Evolutionary conservation across 2,113 vertebrate species (phyloP).

Genomic region (Microcebus tavaratra): DNA sequence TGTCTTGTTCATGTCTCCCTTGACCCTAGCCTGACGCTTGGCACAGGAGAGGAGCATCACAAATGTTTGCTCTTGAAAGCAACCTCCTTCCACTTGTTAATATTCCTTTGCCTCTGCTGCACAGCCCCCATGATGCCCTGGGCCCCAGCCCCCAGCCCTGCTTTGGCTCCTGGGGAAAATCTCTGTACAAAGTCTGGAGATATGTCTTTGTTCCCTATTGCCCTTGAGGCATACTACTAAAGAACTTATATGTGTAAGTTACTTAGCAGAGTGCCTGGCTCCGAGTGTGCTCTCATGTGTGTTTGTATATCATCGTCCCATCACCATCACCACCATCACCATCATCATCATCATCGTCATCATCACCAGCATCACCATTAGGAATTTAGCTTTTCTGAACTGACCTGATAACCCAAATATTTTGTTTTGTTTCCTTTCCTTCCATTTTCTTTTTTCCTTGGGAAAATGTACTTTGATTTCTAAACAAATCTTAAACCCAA

Average conservation of each 20-base stretch:
- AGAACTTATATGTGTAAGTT: not conserved
- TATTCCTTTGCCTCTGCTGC: not conserved
- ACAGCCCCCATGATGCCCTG: not conserved
- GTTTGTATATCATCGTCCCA: not conserved
- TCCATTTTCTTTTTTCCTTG: not conserved
- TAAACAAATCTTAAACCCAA: not conserved
- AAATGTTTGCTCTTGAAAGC: not conserved
- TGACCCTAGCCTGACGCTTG: not conserved
- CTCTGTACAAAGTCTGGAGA: not conserved
- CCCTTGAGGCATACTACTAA: not conserved
- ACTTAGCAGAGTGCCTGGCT: not conserved
- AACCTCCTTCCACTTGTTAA: not conserved
- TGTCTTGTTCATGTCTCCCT: not conserved
- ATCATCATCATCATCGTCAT: rapidly evolving
- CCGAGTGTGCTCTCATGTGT: not conserved
- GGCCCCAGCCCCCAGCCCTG: not conserved
- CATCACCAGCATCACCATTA: rapidly evolving
- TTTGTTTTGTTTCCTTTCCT: not conserved
- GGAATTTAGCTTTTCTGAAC: not conserved
- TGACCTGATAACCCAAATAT: not conserved
- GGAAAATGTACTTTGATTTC: not conserved
- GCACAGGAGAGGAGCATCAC: not conserved
- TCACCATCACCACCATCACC: rapidly evolving
- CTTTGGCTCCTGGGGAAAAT: not conserved
- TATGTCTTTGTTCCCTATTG: not conserved